Evolutionary conservation across 2,113 vertebrate species (phyloP).

Genomic region (Sinocyclocheilus grahami): DNA sequence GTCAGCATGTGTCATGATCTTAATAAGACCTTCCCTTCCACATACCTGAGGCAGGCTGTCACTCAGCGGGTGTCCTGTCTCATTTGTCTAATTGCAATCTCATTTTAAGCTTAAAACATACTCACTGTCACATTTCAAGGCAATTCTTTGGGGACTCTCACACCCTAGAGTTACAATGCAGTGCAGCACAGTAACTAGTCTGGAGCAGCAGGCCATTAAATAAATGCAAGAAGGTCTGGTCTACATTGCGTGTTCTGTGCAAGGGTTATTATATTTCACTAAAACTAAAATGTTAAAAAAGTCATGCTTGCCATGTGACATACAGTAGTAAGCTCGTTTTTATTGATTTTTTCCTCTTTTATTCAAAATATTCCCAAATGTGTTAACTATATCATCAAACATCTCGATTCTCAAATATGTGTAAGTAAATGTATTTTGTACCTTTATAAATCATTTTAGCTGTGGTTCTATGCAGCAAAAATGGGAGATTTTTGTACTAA

Average conservation of each 20-base stretch:
- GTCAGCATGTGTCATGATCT: constrained; percentile 39
- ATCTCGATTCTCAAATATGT: not conserved
- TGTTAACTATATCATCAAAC: too few relatives aligned
- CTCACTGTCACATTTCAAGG: not conserved
- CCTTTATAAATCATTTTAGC: not conserved
- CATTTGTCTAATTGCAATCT: constrained; percentile 45
- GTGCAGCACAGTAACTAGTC: not conserved
- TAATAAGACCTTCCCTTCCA: constrained; percentile 32
- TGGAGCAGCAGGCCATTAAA: too few relatives aligned
- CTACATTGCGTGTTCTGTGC: too few relatives aligned
- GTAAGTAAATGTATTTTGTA: not conserved
- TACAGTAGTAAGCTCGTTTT: too few relatives aligned
- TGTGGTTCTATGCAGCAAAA: not conserved
- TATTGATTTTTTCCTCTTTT: not conserved
- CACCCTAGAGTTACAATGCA: not conserved
- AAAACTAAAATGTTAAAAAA: too few relatives aligned
- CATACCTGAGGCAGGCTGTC: constrained; percentile 34
- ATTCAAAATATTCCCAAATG: too few relatives aligned
- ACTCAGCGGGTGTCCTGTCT: constrained; percentile 28
- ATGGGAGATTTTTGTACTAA: not conserved
- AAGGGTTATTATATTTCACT: too few relatives aligned
- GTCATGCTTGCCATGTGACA: too few relatives aligned
- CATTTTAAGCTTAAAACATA: constrained; percentile 15
- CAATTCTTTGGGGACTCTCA: constrained; percentile 6
- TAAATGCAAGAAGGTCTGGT: too few relatives aligned